Evolutionary conservation across 2,888 invertebrate species (phyloP), one percentile per base, ranked within the genome.

Genomic region (Gymnocheta viridis): DNA sequence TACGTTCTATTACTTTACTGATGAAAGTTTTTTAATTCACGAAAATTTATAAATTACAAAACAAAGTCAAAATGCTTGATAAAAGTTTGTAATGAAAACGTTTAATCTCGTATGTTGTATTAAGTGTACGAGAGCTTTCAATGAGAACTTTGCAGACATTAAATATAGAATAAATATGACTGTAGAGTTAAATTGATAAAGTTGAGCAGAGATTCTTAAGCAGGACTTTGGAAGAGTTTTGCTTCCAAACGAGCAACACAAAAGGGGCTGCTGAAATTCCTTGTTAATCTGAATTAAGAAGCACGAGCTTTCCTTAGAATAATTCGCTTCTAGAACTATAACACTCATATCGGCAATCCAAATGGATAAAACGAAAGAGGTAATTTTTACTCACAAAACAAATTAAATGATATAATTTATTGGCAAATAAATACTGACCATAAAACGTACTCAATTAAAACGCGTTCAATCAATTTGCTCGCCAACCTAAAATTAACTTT

Each of bases 401-500:
- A 38, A 60, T 9, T 32, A 60, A 12, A n/a, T 35, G 5, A 9
- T 56, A 44, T 41, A 41, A 74, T 29, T 62, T 64, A 66, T 66
- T 64, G 14, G 19, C 64, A 29, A 64, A 64, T 66, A 64, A 74
- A 54, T 64, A 32, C 29, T 22, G 41, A n/a, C 4, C 66, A 66
- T 66, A 56, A 44, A 44, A 56, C 32, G n/a, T 66, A 35, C 32
- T 44, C 41, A 56, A 64, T 76, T 76, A 76, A 76, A 76, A 76
- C 24, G 24, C 56, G 27, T 66, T 76, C 56, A 76, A 76, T 76
- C 66, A 76, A 56, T 76, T 66, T 66, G 9, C 56, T 35, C 32
- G 62, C 32, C 78, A 70, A 32, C 17, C 44, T 70, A 32, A 78
- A 78, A 78, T 69, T 78, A 78, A 78, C 29, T 70, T 78, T 70